These are phyloP conservation scores for Carterocephalus palaemon DNA, from an alignment of 2,888 invertebrate genomes.

Conservation along the genomic window DNA sequence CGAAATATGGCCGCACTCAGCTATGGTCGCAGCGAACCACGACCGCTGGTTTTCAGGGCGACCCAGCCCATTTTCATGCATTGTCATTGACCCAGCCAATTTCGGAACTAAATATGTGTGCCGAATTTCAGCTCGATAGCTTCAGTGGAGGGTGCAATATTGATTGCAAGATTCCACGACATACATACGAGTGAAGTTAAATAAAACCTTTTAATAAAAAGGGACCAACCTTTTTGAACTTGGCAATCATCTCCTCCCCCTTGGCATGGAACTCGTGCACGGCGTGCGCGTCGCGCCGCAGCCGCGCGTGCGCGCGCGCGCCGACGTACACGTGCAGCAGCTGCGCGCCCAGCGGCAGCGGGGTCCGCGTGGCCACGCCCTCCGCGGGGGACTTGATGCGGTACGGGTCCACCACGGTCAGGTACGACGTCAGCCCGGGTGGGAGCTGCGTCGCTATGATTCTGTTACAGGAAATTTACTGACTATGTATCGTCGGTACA, in stretches of 20 bases:
- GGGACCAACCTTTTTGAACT: slow-evolving; percentile 59
- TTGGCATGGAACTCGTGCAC: slow-evolving; percentile 60
- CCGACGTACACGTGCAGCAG: slow-evolving; percentile 87
- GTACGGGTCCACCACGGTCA: slow-evolving; percentile 90
- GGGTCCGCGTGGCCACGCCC: slow-evolving; percentile 80
- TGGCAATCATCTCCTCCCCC: slow-evolving; percentile 66
- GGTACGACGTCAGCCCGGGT: slow-evolving; percentile 85
- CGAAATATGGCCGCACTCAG: no score
- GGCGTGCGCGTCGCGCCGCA: slow-evolving; percentile 61
- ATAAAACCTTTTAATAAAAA: not conserved
- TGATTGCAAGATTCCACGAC: no score
- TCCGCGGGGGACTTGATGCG: slow-evolving; percentile 91
- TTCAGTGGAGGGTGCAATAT: no score
- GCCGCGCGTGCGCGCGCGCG: slow-evolving; percentile 77
- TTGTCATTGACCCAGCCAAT: no score
- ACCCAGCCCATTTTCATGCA: no score
- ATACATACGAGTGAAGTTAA: no score
- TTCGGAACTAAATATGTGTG: no score
- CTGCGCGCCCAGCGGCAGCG: slow-evolving; percentile 89
- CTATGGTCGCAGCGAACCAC: no score
- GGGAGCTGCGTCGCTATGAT: slow-evolving; percentile 89
- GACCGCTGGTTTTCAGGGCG: no score
- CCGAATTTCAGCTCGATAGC: no score
- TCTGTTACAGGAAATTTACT: no score
- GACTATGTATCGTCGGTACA: no score